phyloP scores from a whole-genome alignment of 2,797 vertebrate species.

The Gallinago solitaria region DNA sequence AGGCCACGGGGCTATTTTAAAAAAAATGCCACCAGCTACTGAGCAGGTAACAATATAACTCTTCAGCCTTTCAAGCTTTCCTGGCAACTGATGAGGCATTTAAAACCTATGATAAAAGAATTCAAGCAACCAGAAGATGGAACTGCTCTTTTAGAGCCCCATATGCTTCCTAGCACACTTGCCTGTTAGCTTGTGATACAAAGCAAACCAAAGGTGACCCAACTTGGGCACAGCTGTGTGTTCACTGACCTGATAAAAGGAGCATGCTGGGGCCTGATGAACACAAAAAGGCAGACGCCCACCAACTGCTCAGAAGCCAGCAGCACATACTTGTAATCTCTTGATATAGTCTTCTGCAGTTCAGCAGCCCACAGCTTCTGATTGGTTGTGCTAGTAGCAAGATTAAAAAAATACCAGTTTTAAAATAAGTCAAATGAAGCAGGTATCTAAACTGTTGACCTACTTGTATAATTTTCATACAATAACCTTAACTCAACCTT shows the following conservation, averaged over 20 bases:
- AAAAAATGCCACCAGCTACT: background rate
- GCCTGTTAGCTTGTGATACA: background rate
- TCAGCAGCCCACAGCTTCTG: slow-evolving; percentile 99
- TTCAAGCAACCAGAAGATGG: background rate
- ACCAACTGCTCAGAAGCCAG: slow-evolving; percentile 97
- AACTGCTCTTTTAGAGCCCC: background rate
- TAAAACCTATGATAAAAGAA: background rate
- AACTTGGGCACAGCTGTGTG: background rate
- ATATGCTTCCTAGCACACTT: background rate
- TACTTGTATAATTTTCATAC: background rate
- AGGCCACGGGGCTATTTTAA: background rate
- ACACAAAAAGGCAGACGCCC: slow-evolving; percentile 96
- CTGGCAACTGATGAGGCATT: background rate
- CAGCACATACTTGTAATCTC: slow-evolving; percentile 96
- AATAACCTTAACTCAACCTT: background rate
- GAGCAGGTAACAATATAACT: background rate
- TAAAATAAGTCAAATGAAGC: background rate
- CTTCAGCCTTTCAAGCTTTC: background rate
- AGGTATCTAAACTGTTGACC: background rate
- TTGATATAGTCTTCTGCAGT: slow-evolving; percentile 96
- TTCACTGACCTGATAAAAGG: slow-evolving; percentile 88
- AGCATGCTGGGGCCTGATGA: slow-evolving; percentile 95
- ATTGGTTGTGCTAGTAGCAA: slow-evolving; percentile 89
- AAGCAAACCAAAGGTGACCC: background rate
- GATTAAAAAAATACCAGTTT: background rate